Percentiles rank a stretch among this genome's conserved stretches.
Evolutionary conservation across 2,797 vertebrate species (phyloP).

Genomic region (Catamblyrhynchus diadema): DNA sequence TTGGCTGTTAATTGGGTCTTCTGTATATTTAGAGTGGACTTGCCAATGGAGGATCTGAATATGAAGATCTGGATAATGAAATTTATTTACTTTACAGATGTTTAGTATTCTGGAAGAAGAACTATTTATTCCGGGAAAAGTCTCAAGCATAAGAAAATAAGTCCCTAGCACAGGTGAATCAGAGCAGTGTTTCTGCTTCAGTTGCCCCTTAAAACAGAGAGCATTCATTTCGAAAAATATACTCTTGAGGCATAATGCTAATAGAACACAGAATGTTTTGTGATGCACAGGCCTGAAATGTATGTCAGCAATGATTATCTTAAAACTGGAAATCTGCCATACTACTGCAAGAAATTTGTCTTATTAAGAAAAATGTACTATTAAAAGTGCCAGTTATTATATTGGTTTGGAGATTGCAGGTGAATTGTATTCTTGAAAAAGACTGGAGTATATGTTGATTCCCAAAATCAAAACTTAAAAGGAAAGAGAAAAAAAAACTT

Average conservation of each 20-base stretch:
- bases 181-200: slow-evolving; percentile 4
- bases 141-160: neutral
- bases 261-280: neutral
- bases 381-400: neutral
- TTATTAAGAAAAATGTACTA: neutral
- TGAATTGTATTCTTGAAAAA: neutral
- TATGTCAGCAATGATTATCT: neutral
- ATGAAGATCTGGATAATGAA: neutral
- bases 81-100: neutral
- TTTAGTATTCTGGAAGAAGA: neutral
- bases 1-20: neutral
- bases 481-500: neutral
- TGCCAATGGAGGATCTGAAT: neutral
- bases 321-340: neutral
- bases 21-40: neutral
- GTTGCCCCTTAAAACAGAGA: neutral
- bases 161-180: neutral
- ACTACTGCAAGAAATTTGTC: neutral
- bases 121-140: neutral
- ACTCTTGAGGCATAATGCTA: neutral
- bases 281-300: neutral
- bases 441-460: neutral
- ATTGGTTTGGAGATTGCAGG: neutral
- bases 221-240: neutral
- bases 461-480: neutral